Evolutionary conservation across 2,888 invertebrate genomes (phyloP).

Genomic region (Leptogaster cylindrica): DNA sequence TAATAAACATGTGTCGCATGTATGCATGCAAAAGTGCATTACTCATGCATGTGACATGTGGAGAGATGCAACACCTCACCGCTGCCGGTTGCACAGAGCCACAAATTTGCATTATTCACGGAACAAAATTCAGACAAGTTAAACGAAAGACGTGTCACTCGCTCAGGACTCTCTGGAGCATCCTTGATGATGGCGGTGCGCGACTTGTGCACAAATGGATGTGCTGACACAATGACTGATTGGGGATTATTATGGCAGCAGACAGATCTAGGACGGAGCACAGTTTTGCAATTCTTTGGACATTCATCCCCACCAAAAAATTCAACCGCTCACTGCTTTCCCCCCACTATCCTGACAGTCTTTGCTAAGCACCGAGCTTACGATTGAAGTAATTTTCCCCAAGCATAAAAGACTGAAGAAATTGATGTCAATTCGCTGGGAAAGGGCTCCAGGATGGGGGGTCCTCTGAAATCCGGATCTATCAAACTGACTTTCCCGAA

Average conservation of each 20-base stretch:
- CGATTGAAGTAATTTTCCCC: constrained; percentile 42
- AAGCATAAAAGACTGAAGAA: constrained; percentile 39
- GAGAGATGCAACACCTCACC: constrained; percentile 5
- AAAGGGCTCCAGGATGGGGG: constrained; percentile 32
- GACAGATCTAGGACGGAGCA: constrained; percentile 9
- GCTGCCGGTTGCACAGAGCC: constrained; percentile 6
- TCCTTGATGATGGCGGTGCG: constrained; percentile 21
- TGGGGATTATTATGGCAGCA: constrained; percentile 45
- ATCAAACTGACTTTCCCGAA: constrained; percentile 46
- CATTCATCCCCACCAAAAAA: background rate
- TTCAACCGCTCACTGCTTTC: background rate
- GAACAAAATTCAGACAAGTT: constrained; percentile 40
- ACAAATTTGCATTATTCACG: constrained; percentile 43
- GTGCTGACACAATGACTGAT: constrained; percentile 48
- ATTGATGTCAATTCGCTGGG: constrained; percentile 37
- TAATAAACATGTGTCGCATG: constrained; percentile 31
- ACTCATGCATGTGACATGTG: constrained; percentile 27
- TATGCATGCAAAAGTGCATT: constrained; percentile 23
- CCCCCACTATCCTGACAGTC: background rate
- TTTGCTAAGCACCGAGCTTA: constrained; percentile 24
- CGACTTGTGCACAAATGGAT: constrained; percentile 37
- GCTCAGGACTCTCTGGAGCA: constrained; percentile 21
- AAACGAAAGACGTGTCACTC: constrained; percentile 39
- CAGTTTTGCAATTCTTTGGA: background rate
- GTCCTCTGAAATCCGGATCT: constrained; percentile 42